Base-by-base conservation (phyloP, 53 echinoderm and acorn worm species). In the Apostichopus leukothele region DNA sequence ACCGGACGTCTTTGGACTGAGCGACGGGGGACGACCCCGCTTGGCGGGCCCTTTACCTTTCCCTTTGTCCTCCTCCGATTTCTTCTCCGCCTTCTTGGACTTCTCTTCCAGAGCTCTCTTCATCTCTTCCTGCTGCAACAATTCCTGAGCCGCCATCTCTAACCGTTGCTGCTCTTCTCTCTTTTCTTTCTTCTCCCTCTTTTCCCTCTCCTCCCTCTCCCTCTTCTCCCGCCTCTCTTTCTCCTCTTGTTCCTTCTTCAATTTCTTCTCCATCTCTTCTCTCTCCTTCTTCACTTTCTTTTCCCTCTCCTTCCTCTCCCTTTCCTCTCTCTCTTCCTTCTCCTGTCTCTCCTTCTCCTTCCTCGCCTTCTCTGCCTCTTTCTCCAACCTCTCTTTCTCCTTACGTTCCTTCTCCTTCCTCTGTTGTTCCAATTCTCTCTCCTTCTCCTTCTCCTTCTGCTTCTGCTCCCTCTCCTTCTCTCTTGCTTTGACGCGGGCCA, bases 11-110 rank as follows among this genome's bases (percentile, higher is more conserved):
- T 90, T 89, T 25, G 86, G 86, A 60, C 88, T 90, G 25, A 93
- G 50, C 1, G 95, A 92, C 20, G 97, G 97, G 22, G 97, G 97
- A n/a, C 97, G 86, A 6, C 97, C 97, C 53, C 97, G 74, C 75
- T 95, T 97, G 8, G 86, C 84, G 1, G 87, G 55, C 12, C 91
- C 91, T 1, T 90, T 94, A 14, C 61, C 89, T 75, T 92, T 96
- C 9, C 75, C 89, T 60, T 91, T 88, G 71, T 93, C 90, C 60
- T 91, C 86, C n/a, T 52, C 77, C 5, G 77, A 25, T 6, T 19
- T 67, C 67, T 67, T 63, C 86, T 89, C 88, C 57, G 71, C 90
- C 52, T 77, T 67, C 79, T 90, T 93, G 66, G 86, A 75, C 71
- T 91, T 91, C 51, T 78, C 67, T 68, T 93, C 91, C 7, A 74